Evolutionary conservation across 2,888 invertebrate species (phyloP), one percentile per base, ranked within the genome.

Genomic region (Geophilus truncorum): DNA sequence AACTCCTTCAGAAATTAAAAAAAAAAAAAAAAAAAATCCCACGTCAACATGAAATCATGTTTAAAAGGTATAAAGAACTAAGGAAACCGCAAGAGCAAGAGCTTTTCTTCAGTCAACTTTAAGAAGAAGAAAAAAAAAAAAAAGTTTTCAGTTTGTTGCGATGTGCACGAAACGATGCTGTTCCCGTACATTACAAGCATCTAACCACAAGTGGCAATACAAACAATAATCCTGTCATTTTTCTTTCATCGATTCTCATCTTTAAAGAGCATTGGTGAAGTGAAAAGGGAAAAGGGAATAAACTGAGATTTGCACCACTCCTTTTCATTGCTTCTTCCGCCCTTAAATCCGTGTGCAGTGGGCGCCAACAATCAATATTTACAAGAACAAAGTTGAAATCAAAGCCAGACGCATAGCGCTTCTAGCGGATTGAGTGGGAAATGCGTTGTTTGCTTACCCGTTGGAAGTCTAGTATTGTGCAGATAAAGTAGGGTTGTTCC

Each of bases 401-500:
- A 62, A 62, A 25, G 62, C 62, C 62, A 62, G 62, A 10, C 62
- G 28, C 4, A 4, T 25, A 62, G 62, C 62, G 62, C 62, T 62
- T 25, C 62, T 62, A 25, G 23, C 62, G 62, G 25, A 62, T 15
- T 25, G 62, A 25, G 62, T 62, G 25, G 62, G 62, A 62, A 62
- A 62, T 62, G 62, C 15, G 62, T 12, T 62, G 62, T 62, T 62
- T 62, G 62, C 87, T 86, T 84, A 88, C 88, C 86, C 87, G 84
- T 83, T 86, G 86, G 84, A 88, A 88, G 78, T 86, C 86, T 82
- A 86, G 86, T 81, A 88, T 87, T 76, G 86, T 85, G 83, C 88
- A 88, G 80, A 88, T 87, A 84, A 87, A 88, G 84, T 86, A 88
- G 4, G 88, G 88, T 79, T 87, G 86, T 81, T 88, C 88, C 25